Evolutionary conservation across 2,113 vertebrate species (phyloP).

Genomic region (Gadus chalcogrammus): DNA sequence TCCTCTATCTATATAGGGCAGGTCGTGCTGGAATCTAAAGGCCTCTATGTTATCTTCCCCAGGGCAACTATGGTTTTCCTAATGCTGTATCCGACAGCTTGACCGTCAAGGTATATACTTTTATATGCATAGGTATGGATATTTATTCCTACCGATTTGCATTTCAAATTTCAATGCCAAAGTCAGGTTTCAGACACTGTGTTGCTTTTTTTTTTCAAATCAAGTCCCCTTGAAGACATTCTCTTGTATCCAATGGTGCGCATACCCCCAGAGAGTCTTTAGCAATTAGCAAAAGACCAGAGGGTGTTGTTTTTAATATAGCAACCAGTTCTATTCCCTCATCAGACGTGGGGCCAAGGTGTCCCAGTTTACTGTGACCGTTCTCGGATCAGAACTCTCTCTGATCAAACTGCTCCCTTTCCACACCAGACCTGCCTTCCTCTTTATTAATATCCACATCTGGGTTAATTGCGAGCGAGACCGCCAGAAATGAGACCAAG

Average conservation of each 20-base stretch:
- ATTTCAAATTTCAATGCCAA: not conserved
- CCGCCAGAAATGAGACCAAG: conserved; percentile 58
- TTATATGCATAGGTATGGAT: too few relatives aligned
- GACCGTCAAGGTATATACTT: too few relatives aligned
- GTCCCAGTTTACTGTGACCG: conserved; percentile 71
- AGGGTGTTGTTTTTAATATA: conserved; percentile 68
- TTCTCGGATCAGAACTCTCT: conserved; percentile 65
- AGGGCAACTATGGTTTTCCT: not conserved
- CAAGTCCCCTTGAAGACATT: conserved; percentile 44
- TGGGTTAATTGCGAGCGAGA: conserved; percentile 80
- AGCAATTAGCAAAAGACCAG: conserved; percentile 54
- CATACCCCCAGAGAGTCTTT: conserved; percentile 39
- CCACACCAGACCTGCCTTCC: conserved; percentile 69
- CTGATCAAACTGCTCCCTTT: conserved; percentile 65
- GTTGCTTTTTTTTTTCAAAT: too few relatives aligned
- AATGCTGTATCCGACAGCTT: too few relatives aligned
- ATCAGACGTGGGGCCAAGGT: conserved; percentile 47
- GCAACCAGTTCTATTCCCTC: conserved; percentile 60
- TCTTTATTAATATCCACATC: conserved; percentile 77
- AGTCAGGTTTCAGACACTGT: not conserved
- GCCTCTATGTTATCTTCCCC: conserved; percentile 15
- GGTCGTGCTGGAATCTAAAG: conserved; percentile 13
- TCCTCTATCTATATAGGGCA: conserved; percentile 11
- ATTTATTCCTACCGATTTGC: too few relatives aligned
- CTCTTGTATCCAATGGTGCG: conserved; percentile 43